A percentile compares a stretch with the other conserved stretches of the same genome.
These are phyloP conservation scores for Mastacembelus armatus DNA, from an alignment of 2,797 vertebrate genomes.

Conservation along the genomic window DNA sequence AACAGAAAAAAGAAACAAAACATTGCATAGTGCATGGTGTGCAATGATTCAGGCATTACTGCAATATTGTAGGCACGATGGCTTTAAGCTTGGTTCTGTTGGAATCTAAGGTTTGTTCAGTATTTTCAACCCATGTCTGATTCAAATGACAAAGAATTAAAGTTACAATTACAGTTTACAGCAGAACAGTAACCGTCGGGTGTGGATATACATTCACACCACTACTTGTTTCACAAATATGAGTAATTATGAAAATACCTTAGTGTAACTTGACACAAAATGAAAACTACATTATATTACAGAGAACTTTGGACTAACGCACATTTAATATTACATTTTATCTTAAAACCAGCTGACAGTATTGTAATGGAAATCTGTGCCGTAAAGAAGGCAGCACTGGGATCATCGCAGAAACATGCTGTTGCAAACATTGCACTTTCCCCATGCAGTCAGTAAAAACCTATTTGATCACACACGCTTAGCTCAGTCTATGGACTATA, in stretches of 20 bases:
- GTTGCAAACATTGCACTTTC: conserved; percentile 73
- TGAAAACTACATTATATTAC: conserved; percentile 9
- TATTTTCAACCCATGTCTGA: neutral
- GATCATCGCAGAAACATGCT: conserved; percentile 20
- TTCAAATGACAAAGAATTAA: neutral
- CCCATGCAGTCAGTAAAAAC: conserved; percentile 66
- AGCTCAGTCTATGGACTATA: conserved; percentile 19
- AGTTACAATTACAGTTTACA: conserved; percentile 19
- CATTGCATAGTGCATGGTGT: conserved; percentile 1
- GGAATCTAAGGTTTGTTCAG: conserved; percentile 28
- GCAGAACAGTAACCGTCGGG: conserved; percentile 6
- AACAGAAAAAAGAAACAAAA: conserved; percentile 1
- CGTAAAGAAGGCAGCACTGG: conserved; percentile 30
- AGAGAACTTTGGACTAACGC: conserved; percentile 9
- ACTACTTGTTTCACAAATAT: conserved; percentile 16
- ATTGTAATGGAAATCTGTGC: conserved; percentile 33
- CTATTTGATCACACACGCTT: conserved; percentile 14
- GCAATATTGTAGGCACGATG: neutral
- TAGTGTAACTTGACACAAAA: conserved; percentile 6
- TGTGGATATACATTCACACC: conserved; percentile 24
- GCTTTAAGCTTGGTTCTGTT: neutral
- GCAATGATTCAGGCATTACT: neutral
- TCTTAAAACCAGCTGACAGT: conserved; percentile 31
- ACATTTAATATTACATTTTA: conserved; percentile 21
- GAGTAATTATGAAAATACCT: conserved; percentile 3